phyloP scores from a whole-genome alignment of 2,113 vertebrate genomes.

The Myxocyprinus asiaticus region DNA sequence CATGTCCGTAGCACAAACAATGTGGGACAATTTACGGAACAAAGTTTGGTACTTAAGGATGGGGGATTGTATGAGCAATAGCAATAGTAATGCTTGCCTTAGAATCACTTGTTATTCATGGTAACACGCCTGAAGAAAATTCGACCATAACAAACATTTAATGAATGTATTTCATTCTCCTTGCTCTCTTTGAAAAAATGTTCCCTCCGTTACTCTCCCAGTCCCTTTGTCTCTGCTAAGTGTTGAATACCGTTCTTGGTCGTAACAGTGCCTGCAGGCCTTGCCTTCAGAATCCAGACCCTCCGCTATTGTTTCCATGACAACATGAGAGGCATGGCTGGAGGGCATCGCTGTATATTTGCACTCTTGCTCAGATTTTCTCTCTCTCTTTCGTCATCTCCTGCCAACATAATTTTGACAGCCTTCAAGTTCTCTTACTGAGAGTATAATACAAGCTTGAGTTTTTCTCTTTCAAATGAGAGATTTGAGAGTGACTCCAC shows the following conservation, averaged over 20 bases:
- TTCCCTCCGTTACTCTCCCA: constrained; percentile 13
- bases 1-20: too few relatives aligned
- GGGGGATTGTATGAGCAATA: too few relatives aligned
- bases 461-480: not conserved
- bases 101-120: too few relatives aligned
- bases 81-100: too few relatives aligned
- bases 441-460: constrained; percentile 1
- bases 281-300: constrained; percentile 25
- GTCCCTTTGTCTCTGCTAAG: constrained; percentile 4
- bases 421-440: constrained; percentile 19
- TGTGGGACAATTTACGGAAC: too few relatives aligned
- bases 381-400: not conserved
- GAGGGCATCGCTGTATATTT: constrained; percentile 39
- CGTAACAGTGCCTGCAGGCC: constrained; percentile 24
- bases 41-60: too few relatives aligned
- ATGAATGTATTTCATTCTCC: not conserved
- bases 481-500: not conserved
- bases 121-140: too few relatives aligned
- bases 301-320: constrained; percentile 50
- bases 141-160: not conserved
- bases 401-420: not conserved
- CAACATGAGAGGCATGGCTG: constrained; percentile 42
- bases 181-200: not conserved
- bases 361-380: constrained; percentile 10
- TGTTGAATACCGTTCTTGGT: not conserved